Conservation (phyloP, 2,797 vertebrate species). For the Alfaro cultratus region DNA sequence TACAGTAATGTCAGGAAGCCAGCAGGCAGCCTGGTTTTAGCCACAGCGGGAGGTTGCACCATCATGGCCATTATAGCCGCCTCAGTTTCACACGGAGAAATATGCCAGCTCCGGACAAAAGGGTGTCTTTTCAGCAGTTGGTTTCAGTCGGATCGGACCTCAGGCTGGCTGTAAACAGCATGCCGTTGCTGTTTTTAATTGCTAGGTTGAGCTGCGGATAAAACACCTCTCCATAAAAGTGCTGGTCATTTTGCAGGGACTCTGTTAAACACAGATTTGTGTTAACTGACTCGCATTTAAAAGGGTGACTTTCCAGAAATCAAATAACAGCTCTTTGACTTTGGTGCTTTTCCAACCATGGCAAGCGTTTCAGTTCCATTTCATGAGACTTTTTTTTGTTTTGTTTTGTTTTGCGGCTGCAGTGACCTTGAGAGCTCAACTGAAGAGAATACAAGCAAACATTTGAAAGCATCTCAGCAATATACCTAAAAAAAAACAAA, state of each 20-base stretch:
- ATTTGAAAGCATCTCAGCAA: background rate
- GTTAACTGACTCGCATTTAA: slow-evolving; percentile 22
- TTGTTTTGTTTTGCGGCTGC: background rate
- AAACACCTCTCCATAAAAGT: slow-evolving; percentile 24
- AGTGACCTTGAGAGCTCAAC: slow-evolving; percentile 4
- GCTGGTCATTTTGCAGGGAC: slow-evolving; percentile 26
- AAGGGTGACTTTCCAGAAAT: slow-evolving; percentile 15
- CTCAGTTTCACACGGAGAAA: slow-evolving; percentile 50
- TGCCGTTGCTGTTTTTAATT: slow-evolving; percentile 33
- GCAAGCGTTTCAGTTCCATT: slow-evolving; percentile 2
- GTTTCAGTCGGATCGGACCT: slow-evolving; percentile 39
- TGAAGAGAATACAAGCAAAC: background rate
- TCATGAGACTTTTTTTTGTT: background rate
- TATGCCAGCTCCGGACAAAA: slow-evolving; percentile 50
- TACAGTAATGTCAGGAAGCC: slow-evolving; percentile 74
- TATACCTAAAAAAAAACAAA: background rate
- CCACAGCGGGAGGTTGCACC: slow-evolving; percentile 63
- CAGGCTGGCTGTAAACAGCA: slow-evolving; percentile 34
- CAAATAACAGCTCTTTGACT: slow-evolving; percentile 6
- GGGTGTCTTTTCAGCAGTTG: slow-evolving; percentile 25
- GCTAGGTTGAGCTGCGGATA: slow-evolving; percentile 17
- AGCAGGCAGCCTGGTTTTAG: slow-evolving; percentile 75
- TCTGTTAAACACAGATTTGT: slow-evolving; percentile 31
- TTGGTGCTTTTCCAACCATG: background rate
- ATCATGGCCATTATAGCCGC: slow-evolving; percentile 64